Conservation (phyloP, 2,888 invertebrate species). For the Coenonympha arcania region DNA sequence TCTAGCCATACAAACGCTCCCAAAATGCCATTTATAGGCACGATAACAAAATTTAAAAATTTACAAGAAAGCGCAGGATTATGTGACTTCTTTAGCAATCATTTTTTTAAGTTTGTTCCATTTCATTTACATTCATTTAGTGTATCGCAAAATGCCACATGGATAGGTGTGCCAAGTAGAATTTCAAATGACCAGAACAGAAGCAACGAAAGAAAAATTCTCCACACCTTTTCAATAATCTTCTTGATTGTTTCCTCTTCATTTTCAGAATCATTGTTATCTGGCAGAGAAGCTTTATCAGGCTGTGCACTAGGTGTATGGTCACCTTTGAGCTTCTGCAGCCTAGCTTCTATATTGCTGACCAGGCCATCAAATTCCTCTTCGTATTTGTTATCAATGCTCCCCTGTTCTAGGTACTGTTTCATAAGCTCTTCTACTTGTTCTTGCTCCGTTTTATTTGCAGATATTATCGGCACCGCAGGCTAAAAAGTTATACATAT, state of each 20-base stretch:
- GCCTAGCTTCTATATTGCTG: constrained; percentile 48
- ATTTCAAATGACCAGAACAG: not conserved
- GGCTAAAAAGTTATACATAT: constrained; percentile 41
- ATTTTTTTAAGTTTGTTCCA: too few relatives aligned
- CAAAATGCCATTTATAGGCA: too few relatives aligned
- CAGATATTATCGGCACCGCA: constrained; percentile 54
- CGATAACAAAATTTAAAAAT: too few relatives aligned
- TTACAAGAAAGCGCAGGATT: too few relatives aligned
- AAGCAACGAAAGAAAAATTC: not conserved
- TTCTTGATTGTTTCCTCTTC: constrained; percentile 52
- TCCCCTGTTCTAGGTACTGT: constrained; percentile 71
- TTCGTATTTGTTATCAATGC: constrained; percentile 60
- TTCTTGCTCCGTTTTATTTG: constrained; percentile 79
- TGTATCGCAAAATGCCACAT: too few relatives aligned
- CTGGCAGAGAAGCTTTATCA: constrained; percentile 13
- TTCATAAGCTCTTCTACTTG: constrained; percentile 81
- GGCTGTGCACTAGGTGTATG: constrained; percentile 17
- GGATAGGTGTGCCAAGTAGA: too few relatives aligned
- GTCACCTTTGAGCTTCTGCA: constrained; percentile 49
- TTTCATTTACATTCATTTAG: too few relatives aligned
- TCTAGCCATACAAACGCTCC: too few relatives aligned
- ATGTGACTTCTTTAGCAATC: too few relatives aligned
- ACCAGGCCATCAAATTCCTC: constrained; percentile 56
- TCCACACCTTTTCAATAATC: constrained; percentile 58
- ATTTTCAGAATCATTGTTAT: constrained; percentile 42